A percentile compares a stretch with the other conserved stretches of the same genome.
Evolutionary conservation across 2,888 invertebrate species (phyloP).

Genomic region (Lymantria monacha): DNA sequence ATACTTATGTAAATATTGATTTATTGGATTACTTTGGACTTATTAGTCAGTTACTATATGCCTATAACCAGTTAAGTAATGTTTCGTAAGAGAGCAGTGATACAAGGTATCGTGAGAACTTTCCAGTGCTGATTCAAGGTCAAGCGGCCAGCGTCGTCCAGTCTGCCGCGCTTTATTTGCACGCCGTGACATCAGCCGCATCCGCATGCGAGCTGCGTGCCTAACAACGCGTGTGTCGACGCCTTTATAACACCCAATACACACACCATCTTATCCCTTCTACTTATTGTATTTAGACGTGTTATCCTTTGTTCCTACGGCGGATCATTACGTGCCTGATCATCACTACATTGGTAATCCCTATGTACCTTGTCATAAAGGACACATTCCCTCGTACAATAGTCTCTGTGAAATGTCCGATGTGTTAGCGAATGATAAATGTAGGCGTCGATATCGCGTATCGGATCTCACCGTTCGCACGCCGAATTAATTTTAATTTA

Average conservation of each 20-base stretch:
- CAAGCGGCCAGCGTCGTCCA: conserved; percentile 65
- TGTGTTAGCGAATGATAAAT: conserved; percentile 82
- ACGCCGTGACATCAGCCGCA: conserved; percentile 62
- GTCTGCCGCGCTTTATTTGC: conserved; percentile 68
- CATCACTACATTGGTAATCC: conserved; percentile 51
- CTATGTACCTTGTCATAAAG: conserved; percentile 58
- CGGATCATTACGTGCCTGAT: conserved; percentile 68
- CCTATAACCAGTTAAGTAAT: not conserved
- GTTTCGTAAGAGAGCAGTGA: not conserved
- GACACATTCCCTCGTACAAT: conserved; percentile 57
- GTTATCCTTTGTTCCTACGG: conserved; percentile 71
- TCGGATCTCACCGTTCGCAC: conserved; percentile 81
- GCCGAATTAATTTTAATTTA: conserved; percentile 83
- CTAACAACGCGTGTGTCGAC: conserved; percentile 51
- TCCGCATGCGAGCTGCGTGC: conserved; percentile 65
- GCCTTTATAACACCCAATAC: conserved; percentile 52
- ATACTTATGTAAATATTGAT: not conserved
- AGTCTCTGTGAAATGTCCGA: conserved; percentile 76
- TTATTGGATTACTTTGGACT: not conserved
- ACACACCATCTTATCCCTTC: conserved; percentile 71
- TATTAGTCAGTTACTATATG: not conserved
- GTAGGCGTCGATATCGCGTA: conserved; percentile 81
- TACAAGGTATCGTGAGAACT: conserved; percentile 57
- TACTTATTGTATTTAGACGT: conserved; percentile 69
- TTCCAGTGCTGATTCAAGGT: conserved; percentile 58